Percentiles rank a stretch among this genome's conserved stretches.
phyloP scores from a whole-genome alignment of 2,797 vertebrate genomes.

The Cuniculus paca region DNA sequence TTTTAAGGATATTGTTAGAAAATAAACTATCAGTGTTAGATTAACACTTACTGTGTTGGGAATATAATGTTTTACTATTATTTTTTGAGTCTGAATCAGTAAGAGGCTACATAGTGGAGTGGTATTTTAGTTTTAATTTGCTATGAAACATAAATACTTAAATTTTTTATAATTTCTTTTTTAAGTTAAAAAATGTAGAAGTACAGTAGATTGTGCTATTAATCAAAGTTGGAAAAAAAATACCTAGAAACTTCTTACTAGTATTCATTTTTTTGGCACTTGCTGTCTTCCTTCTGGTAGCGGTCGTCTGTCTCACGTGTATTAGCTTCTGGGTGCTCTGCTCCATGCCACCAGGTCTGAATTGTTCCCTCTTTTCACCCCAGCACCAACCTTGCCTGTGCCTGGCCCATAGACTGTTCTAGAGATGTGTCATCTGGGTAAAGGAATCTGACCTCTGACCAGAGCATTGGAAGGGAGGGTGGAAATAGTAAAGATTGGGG shows the following conservation, averaged over 20 bases:
- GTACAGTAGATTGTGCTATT: background rate
- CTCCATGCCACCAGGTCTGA: background rate
- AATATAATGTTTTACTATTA: slow-evolving; percentile 1
- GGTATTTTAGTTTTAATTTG: slow-evolving; percentile 51
- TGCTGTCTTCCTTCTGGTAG: background rate
- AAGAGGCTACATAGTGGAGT: background rate
- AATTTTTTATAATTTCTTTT: slow-evolving; percentile 47
- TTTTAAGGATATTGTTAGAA: slow-evolving; percentile 44
- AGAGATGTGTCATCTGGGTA: background rate
- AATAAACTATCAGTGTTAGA: background rate
- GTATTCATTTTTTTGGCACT: background rate
- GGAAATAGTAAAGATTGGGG: background rate
- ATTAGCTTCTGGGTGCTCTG: background rate
- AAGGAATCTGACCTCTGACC: background rate
- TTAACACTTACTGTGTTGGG: background rate
- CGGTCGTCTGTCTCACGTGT: rapidly evolving
- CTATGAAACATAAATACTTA: background rate
- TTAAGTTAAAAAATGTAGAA: slow-evolving; percentile 62
- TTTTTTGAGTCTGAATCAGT: slow-evolving; percentile 2
- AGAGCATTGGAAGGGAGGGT: background rate
- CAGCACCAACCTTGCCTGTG: background rate
- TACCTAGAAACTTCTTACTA: background rate
- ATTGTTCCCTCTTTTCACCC: background rate
- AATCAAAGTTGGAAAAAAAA: background rate
- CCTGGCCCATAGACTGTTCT: background rate